Evolutionary conservation across 2,113 vertebrate species (phyloP).

Genomic region (Cisticola juncidis): DNA sequence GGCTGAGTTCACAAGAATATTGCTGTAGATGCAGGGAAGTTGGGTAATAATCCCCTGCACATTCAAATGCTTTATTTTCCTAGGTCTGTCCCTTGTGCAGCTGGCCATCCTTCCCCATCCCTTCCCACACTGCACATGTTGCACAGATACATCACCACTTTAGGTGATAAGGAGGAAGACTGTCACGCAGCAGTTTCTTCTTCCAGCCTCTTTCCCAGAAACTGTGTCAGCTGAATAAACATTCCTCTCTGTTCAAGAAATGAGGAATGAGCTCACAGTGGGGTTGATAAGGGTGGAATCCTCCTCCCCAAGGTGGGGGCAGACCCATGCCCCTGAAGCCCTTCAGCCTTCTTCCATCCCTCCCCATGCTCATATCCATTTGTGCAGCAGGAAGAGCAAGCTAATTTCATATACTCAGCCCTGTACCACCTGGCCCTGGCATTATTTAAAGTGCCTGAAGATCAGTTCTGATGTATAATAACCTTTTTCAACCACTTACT

Average conservation of each 20-base stretch:
- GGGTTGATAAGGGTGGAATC: conserved; percentile 48
- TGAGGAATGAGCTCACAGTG: not conserved
- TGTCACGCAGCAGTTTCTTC: not conserved
- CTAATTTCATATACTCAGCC: not conserved
- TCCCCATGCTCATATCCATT: not conserved
- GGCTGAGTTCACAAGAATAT: not conserved
- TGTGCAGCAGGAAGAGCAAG: not conserved
- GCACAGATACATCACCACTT: not conserved
- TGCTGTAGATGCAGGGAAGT: not conserved
- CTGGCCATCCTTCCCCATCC: not conserved
- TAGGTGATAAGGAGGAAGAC: not conserved
- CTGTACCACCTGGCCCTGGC: not conserved
- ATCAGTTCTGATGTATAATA: not conserved
- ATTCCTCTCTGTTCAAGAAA: conserved; percentile 37
- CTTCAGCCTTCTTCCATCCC: not conserved
- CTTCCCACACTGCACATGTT: not conserved
- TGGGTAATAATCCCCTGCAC: not conserved
- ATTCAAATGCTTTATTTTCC: not conserved
- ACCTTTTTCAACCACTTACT: not conserved
- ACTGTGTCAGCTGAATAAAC: conserved; percentile 48
- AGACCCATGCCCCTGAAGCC: not conserved
- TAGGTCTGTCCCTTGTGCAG: not conserved
- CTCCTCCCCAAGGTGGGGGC: not conserved
- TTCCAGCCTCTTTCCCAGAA: conserved; percentile 27
- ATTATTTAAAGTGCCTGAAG: not conserved